Base-by-base conservation (phyloP, 2,113 vertebrate species). In the Aphelocoma coerulescens region DNA sequence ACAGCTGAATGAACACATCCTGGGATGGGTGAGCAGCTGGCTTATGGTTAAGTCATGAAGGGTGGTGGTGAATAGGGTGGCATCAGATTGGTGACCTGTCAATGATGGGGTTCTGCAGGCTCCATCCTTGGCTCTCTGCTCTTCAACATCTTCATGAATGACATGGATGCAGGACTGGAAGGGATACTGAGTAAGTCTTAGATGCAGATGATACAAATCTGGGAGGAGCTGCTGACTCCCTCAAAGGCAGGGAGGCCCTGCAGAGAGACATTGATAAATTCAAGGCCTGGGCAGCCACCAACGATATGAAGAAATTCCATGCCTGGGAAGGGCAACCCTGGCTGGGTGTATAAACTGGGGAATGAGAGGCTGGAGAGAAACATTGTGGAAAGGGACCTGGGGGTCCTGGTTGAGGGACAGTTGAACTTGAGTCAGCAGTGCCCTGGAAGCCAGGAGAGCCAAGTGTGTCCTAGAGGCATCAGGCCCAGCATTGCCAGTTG, bases 401-500 rank as follows among this genome's bases (percentile, higher is more conserved):
- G 3, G 1, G 3, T 32, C 16, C 67, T 44, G 44, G 23, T n/a
- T 3, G 5, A 1, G 37, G 57, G 0, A 10, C 21, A 32, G 27
- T 0, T 37, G 33, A 13, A 21, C 4, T 4, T 26, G 39, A 41
- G 39, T 41, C 39, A 41, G 39, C 39, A 41, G 39, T 41, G 33
- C 48, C 16, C 57, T 44, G 67, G 57, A 33, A 54, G 67, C 5
- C 67, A 44, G 27, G 21, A 63, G 27, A 39, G 27, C 20, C 46
- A 44, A 20, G 0, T 0, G 0, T 62, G 39, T 35, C 46, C 48
- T 52, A 37, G 6, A 18, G 15, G 1, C 17, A 46, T 32, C 48
- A 41, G 39, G 12, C 12, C 6, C 39, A 68, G 18, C 28, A 49
- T 20, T 0, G 0, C 35, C 54, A 44, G 1, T 13, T 0, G 0